Base-by-base conservation (phyloP, 2,888 invertebrate genomes). In the Brachycybe producta region DNA sequence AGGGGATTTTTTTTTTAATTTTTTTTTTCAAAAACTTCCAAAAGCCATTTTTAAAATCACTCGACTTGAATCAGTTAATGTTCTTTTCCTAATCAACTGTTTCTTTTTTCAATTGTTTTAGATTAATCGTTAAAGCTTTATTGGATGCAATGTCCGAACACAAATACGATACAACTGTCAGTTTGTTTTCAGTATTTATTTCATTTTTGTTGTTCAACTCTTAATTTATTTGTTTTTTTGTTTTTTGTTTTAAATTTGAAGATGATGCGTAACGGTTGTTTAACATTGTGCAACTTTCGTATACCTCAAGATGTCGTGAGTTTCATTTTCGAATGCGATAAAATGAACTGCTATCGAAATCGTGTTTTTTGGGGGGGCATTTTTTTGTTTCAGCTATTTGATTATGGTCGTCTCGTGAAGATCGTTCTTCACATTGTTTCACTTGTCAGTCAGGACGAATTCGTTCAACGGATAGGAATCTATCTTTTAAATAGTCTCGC, bases 191-290 rank as follows among this genome's bases (percentile, higher is more conserved):
- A 15, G 26, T 2, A 35, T 27, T 35, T 42, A 30, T 3, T 53
- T 49, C 32, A 21, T n/a, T n/a, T n/a, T n/a, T n/a, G n/a, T n/a
- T n/a, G n/a, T n/a, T n/a, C n/a, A n/a, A n/a, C n/a, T n/a, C n/a
- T n/a, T n/a, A n/a, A n/a, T n/a, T n/a, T n/a, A n/a, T n/a, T n/a
- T n/a, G n/a, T n/a, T n/a, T n/a, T n/a, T 46, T 40, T 51, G 21
- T 39, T 39, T 28, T n/a, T 45, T 50, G 38, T 43, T 51, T 42
- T n/a, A 30, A 30, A n/a, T 30, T 50, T 49, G 13, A 40, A 60
- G 66, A 91, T 95, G 90, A 84, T 95, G 78, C 74, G 94, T 49
- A 95, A 97, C 68, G 92, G 92, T 46, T 94, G 94, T 67, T 75
- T 95, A 53, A 91, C 91, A 0, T 73, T 95, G 34, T 92, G 91